These are phyloP conservation scores for Myiagra hebetior DNA, from an alignment of 2,113 vertebrate genomes.

Conservation along the genomic window DNA sequence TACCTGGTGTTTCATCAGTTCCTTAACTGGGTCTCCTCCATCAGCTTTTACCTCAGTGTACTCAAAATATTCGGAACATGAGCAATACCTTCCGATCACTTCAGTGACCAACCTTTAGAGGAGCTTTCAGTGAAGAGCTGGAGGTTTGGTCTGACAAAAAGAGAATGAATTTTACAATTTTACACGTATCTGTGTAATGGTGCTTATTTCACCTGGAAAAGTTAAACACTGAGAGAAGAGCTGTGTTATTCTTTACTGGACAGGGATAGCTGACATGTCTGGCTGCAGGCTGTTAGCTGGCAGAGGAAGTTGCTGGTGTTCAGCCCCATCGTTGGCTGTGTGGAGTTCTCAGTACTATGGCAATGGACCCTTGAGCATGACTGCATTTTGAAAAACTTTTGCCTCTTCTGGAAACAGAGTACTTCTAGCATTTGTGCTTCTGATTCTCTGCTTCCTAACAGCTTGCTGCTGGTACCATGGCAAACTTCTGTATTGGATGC, in stretches of 20 bases:
- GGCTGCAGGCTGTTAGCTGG: neutral
- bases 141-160: neutral
- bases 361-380: neutral
- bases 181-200: accelerated
- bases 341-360: neutral
- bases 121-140: neutral
- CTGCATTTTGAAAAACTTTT: neutral
- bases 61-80: neutral
- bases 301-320: neutral
- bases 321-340: neutral
- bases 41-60: neutral
- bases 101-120: neutral
- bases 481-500: neutral
- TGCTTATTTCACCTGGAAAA: neutral
- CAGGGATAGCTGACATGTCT: neutral
- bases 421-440: neutral
- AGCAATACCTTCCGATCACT: neutral
- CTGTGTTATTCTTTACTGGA: neutral
- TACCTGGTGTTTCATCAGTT: neutral
- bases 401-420: neutral
- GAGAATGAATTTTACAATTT: neutral
- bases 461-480: neutral
- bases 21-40: neutral
- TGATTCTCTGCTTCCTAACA: neutral
- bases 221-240: too few relatives aligned